A percentile compares a stretch with the other conserved stretches of the same genome.
These are phyloP conservation scores for Ascaphus truei DNA, from an alignment of 2,113 vertebrate species.

Conservation along the genomic window DNA sequence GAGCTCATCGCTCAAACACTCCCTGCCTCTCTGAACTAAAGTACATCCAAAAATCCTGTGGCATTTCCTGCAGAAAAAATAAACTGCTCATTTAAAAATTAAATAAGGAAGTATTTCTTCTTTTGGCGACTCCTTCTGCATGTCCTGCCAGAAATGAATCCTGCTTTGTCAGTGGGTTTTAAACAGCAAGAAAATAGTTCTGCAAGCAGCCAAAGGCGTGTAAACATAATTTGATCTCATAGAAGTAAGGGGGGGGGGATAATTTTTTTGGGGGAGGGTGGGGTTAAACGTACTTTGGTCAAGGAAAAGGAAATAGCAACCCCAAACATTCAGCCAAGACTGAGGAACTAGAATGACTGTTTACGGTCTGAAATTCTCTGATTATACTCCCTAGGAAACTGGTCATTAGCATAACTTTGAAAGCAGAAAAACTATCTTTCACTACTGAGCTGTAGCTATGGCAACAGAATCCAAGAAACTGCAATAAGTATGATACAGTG, in stretches of 20 bases:
- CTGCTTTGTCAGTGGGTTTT: slow-evolving; percentile 33
- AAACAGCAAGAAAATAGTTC: slow-evolving; percentile 33
- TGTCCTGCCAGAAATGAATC: slow-evolving; percentile 27
- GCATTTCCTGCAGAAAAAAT: slow-evolving; percentile 28
- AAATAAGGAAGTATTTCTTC: slow-evolving; percentile 34
- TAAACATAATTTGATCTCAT: slow-evolving; percentile 30
- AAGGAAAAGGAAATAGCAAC: background rate
- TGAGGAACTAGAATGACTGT: slow-evolving; percentile 27
- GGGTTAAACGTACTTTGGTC: background rate
- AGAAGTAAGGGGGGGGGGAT: slow-evolving; percentile 28
- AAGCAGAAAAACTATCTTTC: slow-evolving; percentile 47
- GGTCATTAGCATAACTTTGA: slow-evolving; percentile 58
- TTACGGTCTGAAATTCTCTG: slow-evolving; percentile 43
- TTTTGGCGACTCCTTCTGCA: slow-evolving; percentile 37
- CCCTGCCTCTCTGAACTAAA: no score
- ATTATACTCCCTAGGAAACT: slow-evolving; percentile 53
- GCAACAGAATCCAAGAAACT: slow-evolving; percentile 50
- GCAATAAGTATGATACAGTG: slow-evolving; percentile 59
- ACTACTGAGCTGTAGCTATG: slow-evolving; percentile 52
- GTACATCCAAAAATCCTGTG: background rate
- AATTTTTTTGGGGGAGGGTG: background rate
- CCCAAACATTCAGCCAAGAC: slow-evolving; percentile 35
- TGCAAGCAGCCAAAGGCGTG: slow-evolving; percentile 28
- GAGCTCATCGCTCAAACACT: no score
- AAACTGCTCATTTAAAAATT: slow-evolving; percentile 16